Percentiles rank a stretch among this genome's conserved stretches.
These are phyloP conservation scores for Pempheris klunzingeri DNA, from an alignment of 2,797 vertebrate species.

Conservation along the genomic window DNA sequence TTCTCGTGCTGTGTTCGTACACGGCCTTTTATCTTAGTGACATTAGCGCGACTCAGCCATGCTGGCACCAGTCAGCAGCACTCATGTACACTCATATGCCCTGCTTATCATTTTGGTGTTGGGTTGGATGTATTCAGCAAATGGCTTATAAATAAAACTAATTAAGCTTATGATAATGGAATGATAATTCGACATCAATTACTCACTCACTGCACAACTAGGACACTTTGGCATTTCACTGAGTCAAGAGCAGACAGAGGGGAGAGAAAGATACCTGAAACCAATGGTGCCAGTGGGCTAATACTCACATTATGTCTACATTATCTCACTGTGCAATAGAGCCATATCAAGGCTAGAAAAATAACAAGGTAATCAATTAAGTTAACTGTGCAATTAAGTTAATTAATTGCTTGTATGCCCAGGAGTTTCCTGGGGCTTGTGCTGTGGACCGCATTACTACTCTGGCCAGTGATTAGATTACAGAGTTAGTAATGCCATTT, in stretches of 20 bases:
- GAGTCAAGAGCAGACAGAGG: constrained; percentile 37
- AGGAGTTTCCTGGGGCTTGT: constrained; percentile 73
- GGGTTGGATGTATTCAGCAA: constrained; percentile 57
- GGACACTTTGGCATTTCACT: constrained; percentile 59
- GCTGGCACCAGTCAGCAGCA: constrained; percentile 42
- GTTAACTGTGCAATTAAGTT: constrained; percentile 83
- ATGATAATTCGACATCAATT: constrained; percentile 74
- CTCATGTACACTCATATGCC: constrained; percentile 35
- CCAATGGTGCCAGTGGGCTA: constrained; percentile 60
- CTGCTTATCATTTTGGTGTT: constrained; percentile 56
- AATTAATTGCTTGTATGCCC: constrained; percentile 85
- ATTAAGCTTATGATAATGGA: constrained; percentile 75
- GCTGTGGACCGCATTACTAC: constrained; percentile 72
- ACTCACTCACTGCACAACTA: constrained; percentile 61
- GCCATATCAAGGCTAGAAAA: constrained; percentile 77
- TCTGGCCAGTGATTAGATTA: constrained; percentile 80
- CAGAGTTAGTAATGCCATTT: constrained; percentile 77
- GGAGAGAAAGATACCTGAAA: constrained; percentile 62
- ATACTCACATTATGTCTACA: constrained; percentile 73
- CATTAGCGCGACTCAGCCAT: constrained; percentile 45
- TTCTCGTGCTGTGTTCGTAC: constrained; percentile 32
- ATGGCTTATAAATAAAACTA: constrained; percentile 79
- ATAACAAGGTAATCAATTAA: constrained; percentile 86
- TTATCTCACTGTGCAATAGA: constrained; percentile 74
- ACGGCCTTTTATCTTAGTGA: constrained; percentile 58